These are phyloP conservation scores for Ditylenchus dipsaci DNA, from an alignment of 1,140 invertebrate species.

Conservation along the genomic window DNA sequence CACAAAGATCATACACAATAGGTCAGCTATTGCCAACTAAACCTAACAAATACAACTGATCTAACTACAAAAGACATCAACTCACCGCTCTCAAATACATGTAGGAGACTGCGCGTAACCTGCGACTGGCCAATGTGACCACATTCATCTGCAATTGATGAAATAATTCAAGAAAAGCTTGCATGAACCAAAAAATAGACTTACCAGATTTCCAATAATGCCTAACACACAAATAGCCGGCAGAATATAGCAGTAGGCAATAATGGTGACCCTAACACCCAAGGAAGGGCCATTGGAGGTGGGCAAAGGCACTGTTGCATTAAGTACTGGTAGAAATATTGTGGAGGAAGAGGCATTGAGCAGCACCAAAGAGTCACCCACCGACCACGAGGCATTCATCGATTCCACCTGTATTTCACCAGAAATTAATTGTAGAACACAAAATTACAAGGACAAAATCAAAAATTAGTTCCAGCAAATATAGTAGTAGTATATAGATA, in stretches of 20 bases:
- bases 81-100: constrained; percentile 47
- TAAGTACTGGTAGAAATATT: background rate
- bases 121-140: constrained; percentile 49
- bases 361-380: background rate
- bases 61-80: background rate
- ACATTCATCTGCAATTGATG: constrained; percentile 43
- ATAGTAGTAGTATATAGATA: too few species aligned
- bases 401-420: background rate
- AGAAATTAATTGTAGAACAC: too few species aligned
- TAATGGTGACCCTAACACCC: constrained; percentile 13
- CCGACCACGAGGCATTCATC: background rate
- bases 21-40: constrained; percentile 39
- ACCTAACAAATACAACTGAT: constrained; percentile 10
- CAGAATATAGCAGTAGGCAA: constrained; percentile 57
- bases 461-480: background rate
- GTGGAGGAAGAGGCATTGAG: constrained; percentile 1
- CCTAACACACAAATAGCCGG: constrained; percentile 53
- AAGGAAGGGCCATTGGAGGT: constrained; percentile 5
- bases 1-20: constrained; percentile 58
- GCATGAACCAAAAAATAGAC: constrained; percentile 41
- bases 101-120: constrained; percentile 55
- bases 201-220: constrained; percentile 47
- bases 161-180: too few species aligned
- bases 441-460: background rate
- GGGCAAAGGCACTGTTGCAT: background rate